Percentiles rank a stretch among this genome's conserved stretches.
Evolutionary conservation across 2,113 vertebrate species (phyloP).

Genomic region (Sialia sialis): DNA sequence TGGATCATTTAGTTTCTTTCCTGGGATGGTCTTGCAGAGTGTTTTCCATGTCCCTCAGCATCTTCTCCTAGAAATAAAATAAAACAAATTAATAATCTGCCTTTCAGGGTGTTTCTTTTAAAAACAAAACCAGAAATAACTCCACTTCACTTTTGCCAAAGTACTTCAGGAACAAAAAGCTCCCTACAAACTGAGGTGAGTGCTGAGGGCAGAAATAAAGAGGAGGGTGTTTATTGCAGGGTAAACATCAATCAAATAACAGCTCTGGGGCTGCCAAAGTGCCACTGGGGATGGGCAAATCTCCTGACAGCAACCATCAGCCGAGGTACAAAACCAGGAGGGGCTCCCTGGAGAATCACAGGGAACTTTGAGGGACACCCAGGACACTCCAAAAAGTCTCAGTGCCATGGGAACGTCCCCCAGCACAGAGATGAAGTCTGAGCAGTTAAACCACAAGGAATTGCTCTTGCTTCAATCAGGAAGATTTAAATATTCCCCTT

Average conservation of each 20-base stretch:
- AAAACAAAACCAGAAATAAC: neutral
- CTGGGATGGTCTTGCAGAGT: neutral
- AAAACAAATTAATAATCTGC: neutral
- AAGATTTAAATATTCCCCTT: neutral
- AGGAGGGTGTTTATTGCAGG: neutral
- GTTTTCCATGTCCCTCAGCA: neutral
- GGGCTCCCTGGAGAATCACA: accelerated
- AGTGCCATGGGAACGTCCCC: neutral
- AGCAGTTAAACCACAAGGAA: neutral
- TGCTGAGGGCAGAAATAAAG: neutral
- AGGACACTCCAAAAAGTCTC: neutral
- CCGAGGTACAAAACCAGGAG: accelerated
- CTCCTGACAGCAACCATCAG: accelerated
- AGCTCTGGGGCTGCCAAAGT: neutral
- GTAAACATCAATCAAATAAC: neutral
- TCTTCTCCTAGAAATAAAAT: neutral
- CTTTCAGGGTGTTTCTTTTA: neutral
- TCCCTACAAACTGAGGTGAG: neutral
- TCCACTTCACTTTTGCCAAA: neutral
- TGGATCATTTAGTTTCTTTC: neutral
- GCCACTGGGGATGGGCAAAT: neutral
- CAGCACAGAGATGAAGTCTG: neutral
- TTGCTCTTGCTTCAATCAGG: neutral
- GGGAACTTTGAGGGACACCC: neutral
- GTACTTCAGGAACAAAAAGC: neutral